Conservation (phyloP, 2,888 invertebrate species). For the Dermolepida albohirtum region DNA sequence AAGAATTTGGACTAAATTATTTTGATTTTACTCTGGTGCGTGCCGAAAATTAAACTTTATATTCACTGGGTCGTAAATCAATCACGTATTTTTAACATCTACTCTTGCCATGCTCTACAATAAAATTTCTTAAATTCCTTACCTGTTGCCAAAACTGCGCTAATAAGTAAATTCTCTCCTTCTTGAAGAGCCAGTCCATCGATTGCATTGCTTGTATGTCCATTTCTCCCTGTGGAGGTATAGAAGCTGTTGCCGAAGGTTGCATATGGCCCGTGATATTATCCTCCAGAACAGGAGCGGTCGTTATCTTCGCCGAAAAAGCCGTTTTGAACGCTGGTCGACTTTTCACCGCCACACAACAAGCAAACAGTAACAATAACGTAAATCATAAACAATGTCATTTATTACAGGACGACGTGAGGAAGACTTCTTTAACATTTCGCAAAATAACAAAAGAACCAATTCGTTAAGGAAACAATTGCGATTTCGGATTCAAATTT, state of each 20-base stretch:
- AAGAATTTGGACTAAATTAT: too few relatives aligned
- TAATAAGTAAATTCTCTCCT: conserved; percentile 92
- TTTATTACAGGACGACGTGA: too few relatives aligned
- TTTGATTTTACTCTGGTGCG: too few relatives aligned
- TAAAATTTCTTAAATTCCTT: conserved; percentile 62
- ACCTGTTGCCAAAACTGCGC: conserved; percentile 98
- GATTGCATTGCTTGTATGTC: conserved; percentile 95
- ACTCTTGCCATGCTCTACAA: too few relatives aligned
- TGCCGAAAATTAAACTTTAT: too few relatives aligned
- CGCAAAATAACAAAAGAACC: too few relatives aligned
- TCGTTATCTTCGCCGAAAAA: conserved; percentile 51
- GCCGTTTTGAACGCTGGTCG: conserved; percentile 50
- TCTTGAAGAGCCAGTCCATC: conserved; percentile 97
- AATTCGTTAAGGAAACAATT: too few relatives aligned
- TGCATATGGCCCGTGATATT: conserved; percentile 71
- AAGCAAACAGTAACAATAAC: conserved; percentile 27
- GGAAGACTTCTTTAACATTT: too few relatives aligned
- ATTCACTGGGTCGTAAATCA: too few relatives aligned
- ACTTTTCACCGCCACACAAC: conserved; percentile 1
- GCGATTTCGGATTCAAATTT: too few relatives aligned
- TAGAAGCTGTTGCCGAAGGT: conserved; percentile 72
- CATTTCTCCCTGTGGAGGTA: conserved; percentile 81
- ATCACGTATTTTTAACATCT: neutral
- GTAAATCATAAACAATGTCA: neutral
- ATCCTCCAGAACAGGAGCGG: conserved; percentile 43